A percentile compares a stretch with the other conserved stretches of the same genome.
These are phyloP conservation scores for Sciurus carolinensis DNA, from an alignment of 2,797 vertebrate genomes.

Conservation along the genomic window DNA sequence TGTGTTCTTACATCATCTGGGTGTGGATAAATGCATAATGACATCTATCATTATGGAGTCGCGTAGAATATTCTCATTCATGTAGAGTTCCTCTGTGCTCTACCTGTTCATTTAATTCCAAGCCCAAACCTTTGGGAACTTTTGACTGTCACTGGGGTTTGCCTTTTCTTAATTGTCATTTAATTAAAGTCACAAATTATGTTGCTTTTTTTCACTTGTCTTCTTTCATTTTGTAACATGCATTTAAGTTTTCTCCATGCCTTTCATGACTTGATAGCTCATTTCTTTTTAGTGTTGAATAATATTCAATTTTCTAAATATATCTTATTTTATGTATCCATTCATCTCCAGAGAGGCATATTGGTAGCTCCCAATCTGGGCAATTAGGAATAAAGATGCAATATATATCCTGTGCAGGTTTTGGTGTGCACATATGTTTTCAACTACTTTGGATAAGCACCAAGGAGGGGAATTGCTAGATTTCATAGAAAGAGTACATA, in stretches of 20 bases:
- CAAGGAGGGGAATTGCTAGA: background rate
- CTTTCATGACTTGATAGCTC: background rate
- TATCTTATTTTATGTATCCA: too few relatives aligned
- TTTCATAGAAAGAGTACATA: background rate
- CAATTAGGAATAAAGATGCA: background rate
- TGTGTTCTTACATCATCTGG: background rate
- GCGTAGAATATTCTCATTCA: background rate
- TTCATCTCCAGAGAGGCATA: background rate
- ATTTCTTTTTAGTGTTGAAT: background rate
- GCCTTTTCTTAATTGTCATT: background rate
- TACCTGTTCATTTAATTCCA: background rate
- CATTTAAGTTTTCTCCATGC: background rate
- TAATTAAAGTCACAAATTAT: background rate
- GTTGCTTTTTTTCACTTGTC: too few relatives aligned
- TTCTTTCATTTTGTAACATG: background rate
- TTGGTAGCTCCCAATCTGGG: background rate
- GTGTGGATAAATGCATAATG: background rate
- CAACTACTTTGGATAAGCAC: background rate
- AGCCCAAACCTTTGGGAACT: background rate
- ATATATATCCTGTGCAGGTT: background rate
- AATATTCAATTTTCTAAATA: background rate
- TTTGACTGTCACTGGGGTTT: background rate
- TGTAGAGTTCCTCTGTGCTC: background rate
- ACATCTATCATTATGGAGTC: background rate
- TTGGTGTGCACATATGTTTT: too few relatives aligned